Conservation (phyloP, 2,888 invertebrate genomes). For the Patella ulyssiponensis region DNA sequence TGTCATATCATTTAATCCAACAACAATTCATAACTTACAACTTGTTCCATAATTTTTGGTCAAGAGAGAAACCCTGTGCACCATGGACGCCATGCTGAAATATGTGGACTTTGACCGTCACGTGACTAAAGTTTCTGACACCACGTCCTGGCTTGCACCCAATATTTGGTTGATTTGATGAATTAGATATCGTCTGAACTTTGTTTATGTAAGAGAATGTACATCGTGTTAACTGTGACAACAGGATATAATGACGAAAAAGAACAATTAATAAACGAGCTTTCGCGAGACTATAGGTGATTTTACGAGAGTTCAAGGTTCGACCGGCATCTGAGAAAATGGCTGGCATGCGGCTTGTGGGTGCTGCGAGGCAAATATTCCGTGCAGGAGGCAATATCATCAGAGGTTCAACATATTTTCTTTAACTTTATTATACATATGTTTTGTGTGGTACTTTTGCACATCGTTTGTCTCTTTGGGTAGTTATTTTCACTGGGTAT, state of each 20-base stretch:
- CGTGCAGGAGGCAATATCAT: conserved; percentile 12
- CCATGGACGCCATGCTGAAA: conserved; percentile 37
- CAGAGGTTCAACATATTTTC: no score
- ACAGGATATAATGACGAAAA: neutral
- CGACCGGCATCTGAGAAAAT: conserved; percentile 46
- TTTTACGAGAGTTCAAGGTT: conserved; percentile 54
- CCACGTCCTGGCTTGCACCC: neutral
- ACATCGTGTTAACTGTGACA: neutral
- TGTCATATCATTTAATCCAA: neutral
- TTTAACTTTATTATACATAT: no score
- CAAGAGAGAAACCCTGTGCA: conserved; percentile 22
- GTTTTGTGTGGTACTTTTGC: no score
- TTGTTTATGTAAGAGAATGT: neutral
- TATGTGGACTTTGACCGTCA: conserved; percentile 30
- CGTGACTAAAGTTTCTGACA: conserved; percentile 23
- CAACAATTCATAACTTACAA: conserved; percentile 15
- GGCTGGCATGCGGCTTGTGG: conserved; percentile 49
- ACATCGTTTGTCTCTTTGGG: no score
- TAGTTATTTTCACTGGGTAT: no score
- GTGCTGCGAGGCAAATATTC: conserved; percentile 31
- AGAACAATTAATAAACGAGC: conserved; percentile 8
- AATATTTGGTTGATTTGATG: neutral
- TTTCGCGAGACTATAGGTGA: conserved; percentile 34
- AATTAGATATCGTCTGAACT: neutral
- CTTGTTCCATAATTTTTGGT: conserved; percentile 14